A percentile compares a stretch with the other conserved stretches of the same genome.
Conservation (phyloP, 2,113 vertebrate genomes). For the Calidris pygmaea region DNA sequence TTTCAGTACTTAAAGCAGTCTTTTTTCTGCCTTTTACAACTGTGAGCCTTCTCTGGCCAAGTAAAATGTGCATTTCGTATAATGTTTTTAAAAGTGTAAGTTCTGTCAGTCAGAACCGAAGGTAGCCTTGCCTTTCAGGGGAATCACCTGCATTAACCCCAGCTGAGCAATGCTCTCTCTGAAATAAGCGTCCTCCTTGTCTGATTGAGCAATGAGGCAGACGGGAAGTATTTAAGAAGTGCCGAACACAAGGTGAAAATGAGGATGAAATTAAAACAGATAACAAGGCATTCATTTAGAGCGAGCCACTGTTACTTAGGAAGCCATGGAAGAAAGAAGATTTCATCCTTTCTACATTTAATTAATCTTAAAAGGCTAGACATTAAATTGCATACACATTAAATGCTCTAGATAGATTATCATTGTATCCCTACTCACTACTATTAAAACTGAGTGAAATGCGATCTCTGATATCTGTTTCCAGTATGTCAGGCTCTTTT, state of each 20-base stretch:
- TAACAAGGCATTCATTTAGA: not conserved
- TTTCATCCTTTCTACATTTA: not conserved
- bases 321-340: slow-evolving; percentile 10
- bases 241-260: not conserved
- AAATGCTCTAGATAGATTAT: slow-evolving; percentile 21
- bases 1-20: not conserved
- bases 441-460: slow-evolving; percentile 44
- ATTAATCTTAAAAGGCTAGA: slow-evolving; percentile 3
- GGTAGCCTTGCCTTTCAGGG: not conserved
- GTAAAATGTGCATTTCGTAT: not conserved
- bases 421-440: slow-evolving; percentile 1
- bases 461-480: slow-evolving; percentile 12
- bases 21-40: not conserved
- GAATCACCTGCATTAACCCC: not conserved
- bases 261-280: slow-evolving; percentile 28
- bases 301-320: not conserved
- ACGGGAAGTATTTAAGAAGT: not conserved
- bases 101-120: not conserved
- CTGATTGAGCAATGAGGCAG: not conserved
- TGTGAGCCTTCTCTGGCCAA: not conserved
- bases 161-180: not conserved
- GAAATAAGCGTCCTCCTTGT: not conserved
- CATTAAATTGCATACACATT: slow-evolving; percentile 12
- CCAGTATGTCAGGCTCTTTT: slow-evolving; percentile 6
- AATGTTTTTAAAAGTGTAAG: not conserved